Conservation (phyloP, 2,113 vertebrate genomes). For the Chaenocephalus aceratus region DNA sequence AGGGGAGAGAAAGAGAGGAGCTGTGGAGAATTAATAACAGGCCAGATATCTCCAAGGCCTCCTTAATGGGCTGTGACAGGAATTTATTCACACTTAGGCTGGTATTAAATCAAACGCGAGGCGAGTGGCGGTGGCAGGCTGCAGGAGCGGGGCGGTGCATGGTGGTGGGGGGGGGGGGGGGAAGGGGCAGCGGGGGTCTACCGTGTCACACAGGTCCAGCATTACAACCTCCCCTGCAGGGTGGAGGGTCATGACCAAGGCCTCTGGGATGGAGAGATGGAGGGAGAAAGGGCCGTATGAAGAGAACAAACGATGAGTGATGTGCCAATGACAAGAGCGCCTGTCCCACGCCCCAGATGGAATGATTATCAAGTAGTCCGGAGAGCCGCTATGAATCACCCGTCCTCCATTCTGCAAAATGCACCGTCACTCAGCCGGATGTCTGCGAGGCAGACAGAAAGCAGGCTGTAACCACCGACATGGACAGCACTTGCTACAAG, state of each 20-base stretch:
- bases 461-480: constrained; percentile 37
- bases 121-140: constrained; percentile 74
- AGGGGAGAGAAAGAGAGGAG: constrained; percentile 68
- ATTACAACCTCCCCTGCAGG: constrained; percentile 26
- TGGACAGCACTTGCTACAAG: constrained; percentile 32
- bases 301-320: constrained; percentile 72
- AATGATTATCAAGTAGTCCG: constrained; percentile 76
- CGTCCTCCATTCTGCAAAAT: constrained; percentile 61
- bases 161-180: constrained; percentile 11
- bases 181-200: constrained; percentile 34
- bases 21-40: constrained; percentile 87
- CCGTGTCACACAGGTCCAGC: constrained; percentile 33
- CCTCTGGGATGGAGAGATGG: constrained; percentile 37
- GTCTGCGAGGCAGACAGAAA: constrained; percentile 24
- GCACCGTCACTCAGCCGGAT: constrained; percentile 63
- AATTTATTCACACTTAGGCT: constrained; percentile 88
- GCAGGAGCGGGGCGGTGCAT: constrained; percentile 61
- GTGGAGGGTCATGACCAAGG: constrained; percentile 55
- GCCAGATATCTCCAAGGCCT: constrained; percentile 86
- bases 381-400: constrained; percentile 75
- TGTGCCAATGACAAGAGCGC: constrained; percentile 61
- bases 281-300: constrained; percentile 13
- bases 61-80: constrained; percentile 87
- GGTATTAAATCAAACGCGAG: constrained; percentile 85
- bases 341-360: constrained; percentile 76